These are phyloP conservation scores for Umimayanthus chanpuru DNA, from an alignment of 92 coral and sea anemone genomes.

Conservation along the genomic window DNA sequence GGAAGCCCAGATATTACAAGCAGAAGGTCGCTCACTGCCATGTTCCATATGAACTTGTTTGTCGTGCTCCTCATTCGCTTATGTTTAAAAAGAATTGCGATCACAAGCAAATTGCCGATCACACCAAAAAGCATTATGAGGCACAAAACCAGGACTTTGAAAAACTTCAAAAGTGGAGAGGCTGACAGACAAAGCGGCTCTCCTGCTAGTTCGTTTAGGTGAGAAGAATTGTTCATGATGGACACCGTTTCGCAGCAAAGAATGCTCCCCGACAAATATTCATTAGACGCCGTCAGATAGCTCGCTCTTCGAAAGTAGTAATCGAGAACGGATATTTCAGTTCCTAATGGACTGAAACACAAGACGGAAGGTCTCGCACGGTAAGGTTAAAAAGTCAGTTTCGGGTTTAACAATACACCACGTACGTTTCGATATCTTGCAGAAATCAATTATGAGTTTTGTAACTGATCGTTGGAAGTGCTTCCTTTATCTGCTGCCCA, in stretches of 20 bases:
- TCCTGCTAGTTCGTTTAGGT: not conserved
- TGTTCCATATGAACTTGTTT: slow-evolving; percentile 41
- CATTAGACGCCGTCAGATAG: not conserved
- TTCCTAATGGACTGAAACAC: not conserved
- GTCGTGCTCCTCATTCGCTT: slow-evolving; percentile 33
- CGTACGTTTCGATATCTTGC: not conserved
- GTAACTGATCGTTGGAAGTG: not conserved
- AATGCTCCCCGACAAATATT: not conserved
- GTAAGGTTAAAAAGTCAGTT: not conserved
- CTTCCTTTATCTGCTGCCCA: not conserved
- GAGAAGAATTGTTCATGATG: slow-evolving; percentile 33
- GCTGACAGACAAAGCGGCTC: not conserved
- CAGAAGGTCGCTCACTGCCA: slow-evolving; percentile 33
- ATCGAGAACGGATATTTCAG: not conserved
- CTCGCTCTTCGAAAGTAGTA: too few species aligned
- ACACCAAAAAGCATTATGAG: slow-evolving; percentile 30
- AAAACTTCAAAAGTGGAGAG: slow-evolving; percentile 4
- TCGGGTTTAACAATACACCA: not conserved
- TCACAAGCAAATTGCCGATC: slow-evolving; percentile 20
- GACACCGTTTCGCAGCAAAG: not conserved
- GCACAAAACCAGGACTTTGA: slow-evolving; percentile 19
- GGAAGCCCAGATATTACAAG: slow-evolving; percentile 25
- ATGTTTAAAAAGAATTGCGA: slow-evolving; percentile 25
- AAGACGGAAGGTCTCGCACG: not conserved
- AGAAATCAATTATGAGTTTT: not conserved